These are phyloP conservation scores for Centruroides vittatus DNA, from an alignment of 1,140 invertebrate species.

Conservation along the genomic window DNA sequence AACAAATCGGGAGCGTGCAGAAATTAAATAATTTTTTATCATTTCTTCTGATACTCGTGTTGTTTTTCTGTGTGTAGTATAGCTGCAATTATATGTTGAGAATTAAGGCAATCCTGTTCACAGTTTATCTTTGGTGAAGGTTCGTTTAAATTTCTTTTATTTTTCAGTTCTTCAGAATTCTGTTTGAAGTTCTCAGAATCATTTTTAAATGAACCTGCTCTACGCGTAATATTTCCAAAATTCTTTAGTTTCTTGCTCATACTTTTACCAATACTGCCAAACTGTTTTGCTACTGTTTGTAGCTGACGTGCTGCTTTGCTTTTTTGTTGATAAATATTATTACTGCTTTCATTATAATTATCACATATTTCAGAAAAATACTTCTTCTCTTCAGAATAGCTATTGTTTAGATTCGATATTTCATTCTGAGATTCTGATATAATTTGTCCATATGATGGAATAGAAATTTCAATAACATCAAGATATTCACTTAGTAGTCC, in stretches of 20 bases:
- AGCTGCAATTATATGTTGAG: constrained; percentile 41
- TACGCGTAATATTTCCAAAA: constrained; percentile 30
- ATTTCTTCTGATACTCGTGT: constrained; percentile 65
- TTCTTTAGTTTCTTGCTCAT: constrained; percentile 62
- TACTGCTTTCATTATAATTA: too few species aligned
- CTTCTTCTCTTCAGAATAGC: too few species aligned
- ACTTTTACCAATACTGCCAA: constrained; percentile 58
- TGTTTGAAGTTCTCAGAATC: too few species aligned
- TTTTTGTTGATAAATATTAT: too few species aligned
- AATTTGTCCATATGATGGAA: not conserved
- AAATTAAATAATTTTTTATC: constrained; percentile 69
- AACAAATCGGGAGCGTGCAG: constrained; percentile 51
- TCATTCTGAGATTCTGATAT: constrained; percentile 4
- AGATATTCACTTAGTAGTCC: constrained; percentile 43
- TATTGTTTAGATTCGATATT: too few species aligned
- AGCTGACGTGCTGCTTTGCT: constrained; percentile 37
- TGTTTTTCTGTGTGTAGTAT: constrained; percentile 47
- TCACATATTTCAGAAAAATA: too few species aligned
- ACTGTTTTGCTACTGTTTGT: constrained; percentile 50
- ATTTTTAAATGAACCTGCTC: not conserved
- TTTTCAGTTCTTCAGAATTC: too few species aligned
- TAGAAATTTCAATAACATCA: constrained; percentile 37
- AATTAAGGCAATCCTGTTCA: constrained; percentile 3
- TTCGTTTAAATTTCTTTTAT: not conserved
- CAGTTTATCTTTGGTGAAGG: not conserved